Conservation (phyloP, 1,140 invertebrate genomes). For the Drosophila lini region DNA sequence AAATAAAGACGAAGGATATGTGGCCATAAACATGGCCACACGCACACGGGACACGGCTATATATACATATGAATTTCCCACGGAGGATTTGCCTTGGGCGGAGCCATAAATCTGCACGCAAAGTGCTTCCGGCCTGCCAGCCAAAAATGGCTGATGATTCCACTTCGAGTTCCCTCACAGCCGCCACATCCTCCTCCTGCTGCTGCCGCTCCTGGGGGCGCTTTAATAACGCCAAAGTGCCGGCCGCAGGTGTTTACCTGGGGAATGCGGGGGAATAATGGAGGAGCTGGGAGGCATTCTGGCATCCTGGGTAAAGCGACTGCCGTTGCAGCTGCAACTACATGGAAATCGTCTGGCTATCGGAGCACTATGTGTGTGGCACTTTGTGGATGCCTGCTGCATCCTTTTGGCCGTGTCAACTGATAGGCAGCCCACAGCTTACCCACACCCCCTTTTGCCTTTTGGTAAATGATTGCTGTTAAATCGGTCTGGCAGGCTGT, state of each 20-base stretch:
- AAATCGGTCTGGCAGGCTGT: neutral
- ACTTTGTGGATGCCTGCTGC: constrained; percentile 43
- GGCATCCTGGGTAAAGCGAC: constrained; percentile 15
- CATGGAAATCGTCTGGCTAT: constrained; percentile 18
- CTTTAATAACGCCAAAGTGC: constrained; percentile 66
- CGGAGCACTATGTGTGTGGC: constrained; percentile 26
- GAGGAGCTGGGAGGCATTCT: neutral
- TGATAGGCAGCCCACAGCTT: constrained; percentile 39
- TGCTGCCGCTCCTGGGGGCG: constrained; percentile 32
- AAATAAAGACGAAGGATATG: constrained; percentile 35
- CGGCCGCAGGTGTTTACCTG: constrained; percentile 61
- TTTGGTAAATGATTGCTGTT: constrained; percentile 19
- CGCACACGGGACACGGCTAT: neutral
- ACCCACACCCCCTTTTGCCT: neutral
- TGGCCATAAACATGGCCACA: constrained; percentile 27
- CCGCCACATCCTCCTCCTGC: neutral
- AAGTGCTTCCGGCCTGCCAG: constrained; percentile 72
- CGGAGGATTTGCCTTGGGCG: constrained; percentile 40
- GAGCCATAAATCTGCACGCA: constrained; percentile 69
- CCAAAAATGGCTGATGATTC: constrained; percentile 54
- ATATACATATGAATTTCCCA: constrained; percentile 12
- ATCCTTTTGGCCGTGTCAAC: constrained; percentile 45
- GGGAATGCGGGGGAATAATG: constrained; percentile 5
- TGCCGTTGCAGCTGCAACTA: constrained; percentile 27
- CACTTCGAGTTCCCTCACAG: constrained; percentile 8